These are phyloP conservation scores for Centroberyx gerrardi DNA, from an alignment of 2,797 vertebrate species.

Conservation along the genomic window DNA sequence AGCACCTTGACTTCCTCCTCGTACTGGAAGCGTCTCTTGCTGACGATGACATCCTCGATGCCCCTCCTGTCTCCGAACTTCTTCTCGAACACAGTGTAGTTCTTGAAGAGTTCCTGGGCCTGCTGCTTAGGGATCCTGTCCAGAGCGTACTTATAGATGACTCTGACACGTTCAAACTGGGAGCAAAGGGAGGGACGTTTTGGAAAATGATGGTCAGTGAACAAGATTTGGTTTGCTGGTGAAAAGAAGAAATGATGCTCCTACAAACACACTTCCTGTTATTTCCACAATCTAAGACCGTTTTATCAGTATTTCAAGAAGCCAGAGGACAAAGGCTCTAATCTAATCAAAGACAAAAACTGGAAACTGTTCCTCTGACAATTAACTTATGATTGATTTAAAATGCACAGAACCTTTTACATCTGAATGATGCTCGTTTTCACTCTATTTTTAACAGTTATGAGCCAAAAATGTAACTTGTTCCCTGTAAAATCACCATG, in stretches of 20 bases:
- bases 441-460: background rate
- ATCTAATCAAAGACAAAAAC: too few species aligned
- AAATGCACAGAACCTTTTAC: too few species aligned
- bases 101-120: constrained; percentile 98
- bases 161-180: constrained; percentile 96
- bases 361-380: background rate
- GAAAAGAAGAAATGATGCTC: too few species aligned
- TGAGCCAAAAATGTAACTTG: too few species aligned
- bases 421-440: too few species aligned
- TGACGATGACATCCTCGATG: constrained; percentile 98
- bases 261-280: background rate
- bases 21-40: constrained; percentile 96
- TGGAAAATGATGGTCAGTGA: background rate
- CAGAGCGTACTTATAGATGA: constrained; percentile 97
- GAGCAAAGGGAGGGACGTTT: background rate
- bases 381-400: background rate
- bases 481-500: too few species aligned
- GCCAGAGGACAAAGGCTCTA: background rate
- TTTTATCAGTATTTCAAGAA: too few species aligned
- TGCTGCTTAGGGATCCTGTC: constrained; percentile 96
- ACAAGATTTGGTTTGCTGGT: background rate
- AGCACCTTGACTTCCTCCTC: constrained; percentile 98
- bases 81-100: constrained; percentile 98
- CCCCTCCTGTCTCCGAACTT: constrained; percentile 96
- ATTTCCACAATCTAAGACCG: too few species aligned